Evolutionary conservation across 1,140 invertebrate species (phyloP).

Genomic region (Magallana angulata): DNA sequence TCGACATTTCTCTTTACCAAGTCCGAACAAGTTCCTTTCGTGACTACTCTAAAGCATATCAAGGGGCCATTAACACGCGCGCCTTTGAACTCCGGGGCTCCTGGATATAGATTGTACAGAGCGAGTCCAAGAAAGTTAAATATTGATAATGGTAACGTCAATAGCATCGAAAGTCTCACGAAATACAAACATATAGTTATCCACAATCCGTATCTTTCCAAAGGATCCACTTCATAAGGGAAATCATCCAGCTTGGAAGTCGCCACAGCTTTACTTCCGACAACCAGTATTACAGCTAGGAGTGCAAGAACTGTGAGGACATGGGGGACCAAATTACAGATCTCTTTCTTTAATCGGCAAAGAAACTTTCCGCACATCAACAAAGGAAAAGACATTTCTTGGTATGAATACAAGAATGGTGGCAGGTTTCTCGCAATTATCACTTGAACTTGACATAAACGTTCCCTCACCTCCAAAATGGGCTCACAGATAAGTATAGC

Average conservation of each 20-base stretch:
- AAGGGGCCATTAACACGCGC: constrained; percentile 95
- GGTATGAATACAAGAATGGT: too few species aligned
- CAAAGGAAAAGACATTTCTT: background rate
- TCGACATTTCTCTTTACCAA: constrained; percentile 92
- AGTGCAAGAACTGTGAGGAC: background rate
- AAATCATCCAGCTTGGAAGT: background rate
- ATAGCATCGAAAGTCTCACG: constrained; percentile 63
- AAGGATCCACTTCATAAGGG: constrained; percentile 46
- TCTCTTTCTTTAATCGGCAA: background rate
- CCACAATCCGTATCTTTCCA: constrained; percentile 58
- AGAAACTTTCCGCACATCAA: background rate
- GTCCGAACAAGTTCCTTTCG: constrained; percentile 95
- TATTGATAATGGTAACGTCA: constrained; percentile 65
- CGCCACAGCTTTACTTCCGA: background rate
- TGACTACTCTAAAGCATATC: constrained; percentile 96
- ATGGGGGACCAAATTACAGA: background rate
- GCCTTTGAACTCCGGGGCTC: constrained; percentile 93
- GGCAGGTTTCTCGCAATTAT: too few species aligned
- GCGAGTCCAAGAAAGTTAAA: constrained; percentile 82
- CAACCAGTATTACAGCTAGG: background rate
- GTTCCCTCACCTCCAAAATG: too few species aligned
- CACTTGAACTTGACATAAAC: too few species aligned
- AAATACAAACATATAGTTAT: constrained; percentile 65
- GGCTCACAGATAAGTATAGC: too few species aligned
- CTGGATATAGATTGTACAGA: constrained; percentile 96